These are phyloP conservation scores for Paradoxurus hermaphroditus DNA, from an alignment of 2,113 vertebrate genomes.

Conservation along the genomic window DNA sequence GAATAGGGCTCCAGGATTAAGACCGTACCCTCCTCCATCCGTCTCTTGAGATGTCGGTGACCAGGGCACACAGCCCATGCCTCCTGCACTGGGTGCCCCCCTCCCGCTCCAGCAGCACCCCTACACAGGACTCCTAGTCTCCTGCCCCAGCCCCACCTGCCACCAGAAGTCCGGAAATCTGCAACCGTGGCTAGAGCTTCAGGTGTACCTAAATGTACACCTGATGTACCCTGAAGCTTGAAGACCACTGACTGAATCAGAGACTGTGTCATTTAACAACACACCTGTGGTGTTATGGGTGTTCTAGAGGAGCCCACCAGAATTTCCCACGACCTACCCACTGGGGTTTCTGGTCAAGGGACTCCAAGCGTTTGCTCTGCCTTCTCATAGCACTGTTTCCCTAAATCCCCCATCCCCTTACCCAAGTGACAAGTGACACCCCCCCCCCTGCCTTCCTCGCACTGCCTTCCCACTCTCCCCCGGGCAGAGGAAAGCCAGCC, in stretches of 20 bases:
- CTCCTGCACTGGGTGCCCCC: accelerated
- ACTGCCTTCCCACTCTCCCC: not conserved
- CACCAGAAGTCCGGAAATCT: accelerated
- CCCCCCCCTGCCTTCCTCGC: not conserved
- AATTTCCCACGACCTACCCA: not conserved
- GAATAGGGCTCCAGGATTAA: not conserved
- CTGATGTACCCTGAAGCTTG: no score
- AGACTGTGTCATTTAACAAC: not conserved
- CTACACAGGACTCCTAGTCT: not conserved
- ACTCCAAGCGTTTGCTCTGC: not conserved
- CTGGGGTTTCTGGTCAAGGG: not conserved
- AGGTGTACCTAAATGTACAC: no score
- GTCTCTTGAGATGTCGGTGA: not conserved
- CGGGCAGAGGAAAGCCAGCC: not conserved
- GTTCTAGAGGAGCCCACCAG: accelerated
- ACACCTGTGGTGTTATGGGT: accelerated
- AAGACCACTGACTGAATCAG: not conserved
- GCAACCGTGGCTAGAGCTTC: no score
- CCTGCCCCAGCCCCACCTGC: no score
- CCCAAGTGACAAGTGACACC: not conserved
- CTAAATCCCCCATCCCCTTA: not conserved
- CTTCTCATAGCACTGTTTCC: not conserved
- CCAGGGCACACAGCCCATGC: not conserved
- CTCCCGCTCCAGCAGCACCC: no score
- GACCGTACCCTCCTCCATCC: no score